Evolutionary conservation across 2,888 invertebrate species (phyloP).

Genomic region (Zygothrica quintamaculata): DNA sequence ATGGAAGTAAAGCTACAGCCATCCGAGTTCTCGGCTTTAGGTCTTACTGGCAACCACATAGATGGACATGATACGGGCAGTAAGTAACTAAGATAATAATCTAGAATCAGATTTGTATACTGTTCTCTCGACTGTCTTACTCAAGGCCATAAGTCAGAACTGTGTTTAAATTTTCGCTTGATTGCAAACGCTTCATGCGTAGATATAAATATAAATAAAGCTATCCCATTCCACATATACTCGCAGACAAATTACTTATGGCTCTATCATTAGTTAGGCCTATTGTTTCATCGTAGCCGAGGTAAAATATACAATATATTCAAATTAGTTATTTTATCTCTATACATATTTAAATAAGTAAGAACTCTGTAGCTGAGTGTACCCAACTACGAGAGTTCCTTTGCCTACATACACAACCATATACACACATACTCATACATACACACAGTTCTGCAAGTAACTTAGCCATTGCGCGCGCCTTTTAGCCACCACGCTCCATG

Average conservation of each 20-base stretch:
- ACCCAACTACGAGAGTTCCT: too few relatives aligned
- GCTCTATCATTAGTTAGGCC: conserved; percentile 59
- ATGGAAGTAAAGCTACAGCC: conserved; percentile 91
- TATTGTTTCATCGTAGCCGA: too few relatives aligned
- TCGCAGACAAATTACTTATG: conserved; percentile 57
- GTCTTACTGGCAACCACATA: conserved; percentile 84
- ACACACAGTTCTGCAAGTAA: too few relatives aligned
- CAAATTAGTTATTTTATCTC: too few relatives aligned
- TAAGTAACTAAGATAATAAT: conserved; percentile 74
- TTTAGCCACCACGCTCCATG: too few relatives aligned
- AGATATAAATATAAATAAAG: conserved; percentile 32
- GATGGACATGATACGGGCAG: conserved; percentile 81
- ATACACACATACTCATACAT: too few relatives aligned
- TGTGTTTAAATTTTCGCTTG: conserved; percentile 56
- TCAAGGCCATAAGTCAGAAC: conserved; percentile 42
- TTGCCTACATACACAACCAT: too few relatives aligned
- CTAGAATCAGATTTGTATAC: conserved; percentile 9
- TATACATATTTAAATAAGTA: too few relatives aligned
- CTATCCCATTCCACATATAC: conserved; percentile 48
- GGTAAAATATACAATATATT: too few relatives aligned
- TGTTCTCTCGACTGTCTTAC: conserved; percentile 15
- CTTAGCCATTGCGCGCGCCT: too few relatives aligned
- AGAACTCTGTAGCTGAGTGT: too few relatives aligned
- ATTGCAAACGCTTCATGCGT: conserved; percentile 47
- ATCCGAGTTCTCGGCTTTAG: conserved; percentile 86